A percentile compares a stretch with the other conserved stretches of the same genome.
These are phyloP conservation scores for Phorcus lineatus DNA, from an alignment of 2,888 invertebrate species.

Conservation along the genomic window DNA sequence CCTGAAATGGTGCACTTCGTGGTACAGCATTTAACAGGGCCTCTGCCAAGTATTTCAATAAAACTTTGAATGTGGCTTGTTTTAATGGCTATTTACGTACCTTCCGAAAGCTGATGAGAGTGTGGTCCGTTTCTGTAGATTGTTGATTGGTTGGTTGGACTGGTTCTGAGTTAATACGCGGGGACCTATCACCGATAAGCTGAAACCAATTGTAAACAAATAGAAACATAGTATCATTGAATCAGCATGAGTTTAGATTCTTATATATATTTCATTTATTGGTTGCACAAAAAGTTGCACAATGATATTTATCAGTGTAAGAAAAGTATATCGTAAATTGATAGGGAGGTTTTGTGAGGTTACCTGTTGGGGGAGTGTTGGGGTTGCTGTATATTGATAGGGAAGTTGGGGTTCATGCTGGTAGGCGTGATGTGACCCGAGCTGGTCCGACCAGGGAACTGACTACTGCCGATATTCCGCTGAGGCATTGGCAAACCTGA, in stretches of 20 bases:
- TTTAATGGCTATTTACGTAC: constrained; percentile 34
- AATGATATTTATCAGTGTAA: too few relatives aligned
- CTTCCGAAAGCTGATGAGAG: constrained; percentile 52
- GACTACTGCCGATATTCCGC: constrained; percentile 47
- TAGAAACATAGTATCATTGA: too few relatives aligned
- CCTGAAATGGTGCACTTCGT: too few relatives aligned
- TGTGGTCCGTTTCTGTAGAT: constrained; percentile 61
- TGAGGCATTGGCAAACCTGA: constrained; percentile 48
- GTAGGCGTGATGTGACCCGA: constrained; percentile 64
- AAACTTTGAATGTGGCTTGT: too few relatives aligned
- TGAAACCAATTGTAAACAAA: constrained; percentile 26
- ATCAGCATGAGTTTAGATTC: not conserved
- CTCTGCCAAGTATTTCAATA: too few relatives aligned
- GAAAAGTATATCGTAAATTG: too few relatives aligned
- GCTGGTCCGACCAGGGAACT: constrained; percentile 57
- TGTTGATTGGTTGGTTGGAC: constrained; percentile 53
- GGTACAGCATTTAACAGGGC: too few relatives aligned
- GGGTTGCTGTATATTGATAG: constrained; percentile 60
- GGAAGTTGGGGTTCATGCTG: constrained; percentile 67
- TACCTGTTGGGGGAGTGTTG: constrained; percentile 73
- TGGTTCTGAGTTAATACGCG: constrained; percentile 59
- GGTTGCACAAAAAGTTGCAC: too few relatives aligned
- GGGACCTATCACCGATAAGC: constrained; percentile 66
- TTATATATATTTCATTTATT: not conserved
- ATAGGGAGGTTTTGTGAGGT: not conserved